phyloP scores from a whole-genome alignment of 2,113 vertebrate genomes.

The Corythoichthys intestinalis region DNA sequence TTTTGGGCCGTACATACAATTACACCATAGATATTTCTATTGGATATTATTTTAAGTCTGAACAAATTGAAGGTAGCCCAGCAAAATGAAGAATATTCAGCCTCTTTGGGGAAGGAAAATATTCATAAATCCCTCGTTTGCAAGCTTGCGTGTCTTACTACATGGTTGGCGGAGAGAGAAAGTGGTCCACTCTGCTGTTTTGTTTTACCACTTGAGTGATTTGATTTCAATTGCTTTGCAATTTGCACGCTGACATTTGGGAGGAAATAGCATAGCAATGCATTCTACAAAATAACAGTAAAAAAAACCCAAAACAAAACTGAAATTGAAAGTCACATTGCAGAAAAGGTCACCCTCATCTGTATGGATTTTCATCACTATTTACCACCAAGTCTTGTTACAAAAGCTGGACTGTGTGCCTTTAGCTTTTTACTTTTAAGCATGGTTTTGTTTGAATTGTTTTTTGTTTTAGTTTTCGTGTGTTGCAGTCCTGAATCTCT shows the following conservation, averaged over 20 bases:
- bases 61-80: not conserved
- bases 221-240: conserved; percentile 32
- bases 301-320: conserved; percentile 35
- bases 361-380: conserved; percentile 57
- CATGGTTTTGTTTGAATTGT: not conserved
- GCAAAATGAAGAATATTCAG: not conserved
- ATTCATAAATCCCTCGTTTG: not conserved
- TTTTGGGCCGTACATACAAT: too few species aligned
- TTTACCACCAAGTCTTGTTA: conserved; percentile 36
- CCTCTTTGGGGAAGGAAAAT: not conserved
- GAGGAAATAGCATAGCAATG: conserved; percentile 36
- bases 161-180: not conserved
- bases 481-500: not conserved
- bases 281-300: conserved; percentile 37
- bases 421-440: conserved; percentile 6
- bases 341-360: conserved; percentile 51
- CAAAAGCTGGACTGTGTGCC: conserved; percentile 14
- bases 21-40: too few species aligned
- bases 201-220: conserved; percentile 35
- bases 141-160: not conserved
- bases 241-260: conserved; percentile 60
- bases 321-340: conserved; percentile 33
- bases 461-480: not conserved
- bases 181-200: conserved; percentile 7
- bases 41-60: not conserved